These are phyloP conservation scores for Delichon dasypus DNA, from an alignment of 2,797 vertebrate species.

Conservation along the genomic window DNA sequence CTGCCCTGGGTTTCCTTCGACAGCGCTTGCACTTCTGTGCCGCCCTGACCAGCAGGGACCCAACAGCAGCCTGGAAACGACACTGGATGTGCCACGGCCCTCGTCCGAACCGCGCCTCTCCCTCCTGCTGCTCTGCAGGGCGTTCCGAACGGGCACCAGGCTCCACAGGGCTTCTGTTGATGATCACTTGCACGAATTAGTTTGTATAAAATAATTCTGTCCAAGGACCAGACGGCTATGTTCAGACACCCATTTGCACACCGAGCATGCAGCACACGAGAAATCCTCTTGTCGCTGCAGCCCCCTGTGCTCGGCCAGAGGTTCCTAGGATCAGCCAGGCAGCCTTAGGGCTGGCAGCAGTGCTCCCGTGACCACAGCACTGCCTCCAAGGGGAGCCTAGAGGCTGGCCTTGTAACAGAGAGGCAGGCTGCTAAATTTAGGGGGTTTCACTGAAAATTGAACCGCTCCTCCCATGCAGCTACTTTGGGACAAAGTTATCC, in stretches of 20 bases:
- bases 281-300: neutral
- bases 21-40: neutral
- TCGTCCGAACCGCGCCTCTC: accelerated
- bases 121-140: neutral
- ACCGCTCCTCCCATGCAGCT: neutral
- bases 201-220: accelerated
- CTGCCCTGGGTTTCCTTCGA: accelerated
- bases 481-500: neutral
- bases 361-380: neutral
- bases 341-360: neutral
- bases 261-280: accelerated
- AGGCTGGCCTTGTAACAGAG: neutral
- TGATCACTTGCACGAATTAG: neutral
- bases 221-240: neutral
- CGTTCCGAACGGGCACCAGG: accelerated
- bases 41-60: accelerated
- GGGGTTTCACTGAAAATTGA: neutral
- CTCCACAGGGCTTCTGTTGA: neutral
- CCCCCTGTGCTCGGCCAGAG: neutral
- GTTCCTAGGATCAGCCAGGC: neutral
- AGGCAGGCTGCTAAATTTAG: neutral
- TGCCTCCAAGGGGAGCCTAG: neutral
- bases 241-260: neutral
- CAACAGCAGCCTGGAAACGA: neutral
- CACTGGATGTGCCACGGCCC: accelerated